A percentile compares a stretch with the other conserved stretches of the same genome.
Evolutionary conservation across 2,888 invertebrate species (phyloP).

Genomic region (Salpingus planirostris): DNA sequence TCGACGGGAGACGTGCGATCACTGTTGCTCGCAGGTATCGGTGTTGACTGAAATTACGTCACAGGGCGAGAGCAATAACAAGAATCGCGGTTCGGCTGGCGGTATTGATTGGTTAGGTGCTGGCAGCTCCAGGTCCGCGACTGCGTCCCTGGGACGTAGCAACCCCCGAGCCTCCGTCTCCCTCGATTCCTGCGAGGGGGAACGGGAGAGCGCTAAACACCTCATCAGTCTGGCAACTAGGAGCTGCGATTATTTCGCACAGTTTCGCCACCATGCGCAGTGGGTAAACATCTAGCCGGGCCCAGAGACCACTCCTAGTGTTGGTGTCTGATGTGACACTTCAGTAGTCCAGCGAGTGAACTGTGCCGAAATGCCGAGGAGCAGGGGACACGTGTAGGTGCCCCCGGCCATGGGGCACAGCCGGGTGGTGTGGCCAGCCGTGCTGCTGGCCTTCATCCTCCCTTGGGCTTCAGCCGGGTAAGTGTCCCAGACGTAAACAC

Average conservation of each 20-base stretch:
- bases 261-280: constrained; percentile 36
- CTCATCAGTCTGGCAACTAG: constrained; percentile 10
- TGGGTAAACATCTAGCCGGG: constrained; percentile 33
- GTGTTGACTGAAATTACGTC: constrained; percentile 39
- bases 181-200: constrained; percentile 2
- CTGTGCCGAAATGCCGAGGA: constrained; percentile 36
- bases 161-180: constrained; percentile 29
- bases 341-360: constrained; percentile 35
- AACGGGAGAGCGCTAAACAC: neutral
- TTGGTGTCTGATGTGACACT: constrained; percentile 39
- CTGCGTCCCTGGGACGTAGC: constrained; percentile 31
- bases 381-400: constrained; percentile 44
- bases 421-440: constrained; percentile 47
- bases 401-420: constrained; percentile 43
- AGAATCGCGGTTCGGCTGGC: constrained; percentile 30
- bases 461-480: constrained; percentile 44
- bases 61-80: constrained; percentile 33
- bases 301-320: constrained; percentile 42
- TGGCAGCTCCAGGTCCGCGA: constrained; percentile 45
- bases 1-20: neutral
- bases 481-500: too few relatives aligned
- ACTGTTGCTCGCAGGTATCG: constrained; percentile 23
- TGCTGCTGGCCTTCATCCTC: constrained; percentile 48
- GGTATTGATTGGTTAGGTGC: constrained; percentile 40
- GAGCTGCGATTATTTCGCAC: constrained; percentile 38